Evolutionary conservation across 2,888 invertebrate genomes (phyloP).

Genomic region (Scrobipalpa atriplicella): DNA sequence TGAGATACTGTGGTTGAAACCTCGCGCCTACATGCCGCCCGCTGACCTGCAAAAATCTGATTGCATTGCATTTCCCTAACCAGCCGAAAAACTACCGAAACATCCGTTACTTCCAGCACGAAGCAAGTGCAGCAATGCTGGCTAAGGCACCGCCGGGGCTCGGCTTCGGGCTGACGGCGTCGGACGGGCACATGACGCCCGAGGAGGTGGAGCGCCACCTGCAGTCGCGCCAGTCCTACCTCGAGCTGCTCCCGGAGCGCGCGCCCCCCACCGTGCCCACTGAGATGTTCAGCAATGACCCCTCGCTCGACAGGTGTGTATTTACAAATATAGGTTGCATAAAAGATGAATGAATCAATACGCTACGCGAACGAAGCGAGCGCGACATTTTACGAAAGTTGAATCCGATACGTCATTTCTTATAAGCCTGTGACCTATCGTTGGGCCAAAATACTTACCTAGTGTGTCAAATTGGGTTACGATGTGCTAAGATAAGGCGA

Average conservation of each 20-base stretch:
- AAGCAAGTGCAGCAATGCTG: slow-evolving; percentile 71
- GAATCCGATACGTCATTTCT: no score
- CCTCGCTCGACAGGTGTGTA: slow-evolving; percentile 90
- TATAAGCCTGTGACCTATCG: no score
- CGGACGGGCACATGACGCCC: slow-evolving; percentile 93
- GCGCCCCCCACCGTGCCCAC: slow-evolving; percentile 95
- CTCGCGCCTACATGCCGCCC: no score
- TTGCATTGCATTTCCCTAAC: neutral
- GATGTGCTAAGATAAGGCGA: no score
- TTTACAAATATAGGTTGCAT: no score
- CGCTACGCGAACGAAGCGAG: no score
- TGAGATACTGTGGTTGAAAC: no score
- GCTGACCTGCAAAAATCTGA: neutral
- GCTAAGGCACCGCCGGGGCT: slow-evolving; percentile 60
- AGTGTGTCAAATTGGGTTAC: no score
- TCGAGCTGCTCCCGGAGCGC: slow-evolving; percentile 91
- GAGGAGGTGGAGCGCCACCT: slow-evolving; percentile 96
- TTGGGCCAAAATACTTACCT: no score
- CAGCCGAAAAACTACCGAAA: neutral
- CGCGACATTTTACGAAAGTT: no score
- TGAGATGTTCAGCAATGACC: slow-evolving; percentile 97
- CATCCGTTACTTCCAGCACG: slow-evolving; percentile 68
- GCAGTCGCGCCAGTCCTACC: slow-evolving; percentile 90
- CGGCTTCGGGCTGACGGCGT: slow-evolving; percentile 38
- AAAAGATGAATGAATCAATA: no score